phyloP scores from a whole-genome alignment of 1,140 invertebrate genomes.

The Drusus annulatus region DNA sequence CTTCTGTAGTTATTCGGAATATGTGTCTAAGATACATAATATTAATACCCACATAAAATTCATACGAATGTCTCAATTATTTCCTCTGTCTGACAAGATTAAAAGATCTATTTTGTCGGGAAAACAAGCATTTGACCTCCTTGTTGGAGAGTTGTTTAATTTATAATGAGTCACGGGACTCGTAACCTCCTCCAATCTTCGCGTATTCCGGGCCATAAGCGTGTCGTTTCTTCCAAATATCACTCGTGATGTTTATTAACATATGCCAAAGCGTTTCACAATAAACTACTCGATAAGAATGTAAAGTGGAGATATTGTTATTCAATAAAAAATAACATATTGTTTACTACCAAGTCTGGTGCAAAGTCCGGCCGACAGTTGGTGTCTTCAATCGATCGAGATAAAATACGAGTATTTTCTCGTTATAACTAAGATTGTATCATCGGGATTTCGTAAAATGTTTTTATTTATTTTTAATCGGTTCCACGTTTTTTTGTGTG shows the following conservation, averaged over 20 bases:
- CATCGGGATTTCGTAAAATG: neutral
- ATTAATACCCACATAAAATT: too few relatives aligned
- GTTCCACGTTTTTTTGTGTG: neutral
- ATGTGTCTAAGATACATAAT: too few relatives aligned
- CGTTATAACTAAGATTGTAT: slow-evolving; percentile 1
- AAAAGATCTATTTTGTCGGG: too few relatives aligned
- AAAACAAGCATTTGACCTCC: too few relatives aligned
- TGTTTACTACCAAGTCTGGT: neutral
- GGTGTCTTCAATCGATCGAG: neutral
- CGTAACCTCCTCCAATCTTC: too few relatives aligned
- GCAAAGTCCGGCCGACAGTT: neutral
- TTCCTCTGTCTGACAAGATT: too few relatives aligned
- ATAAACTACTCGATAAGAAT: neutral
- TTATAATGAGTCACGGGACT: too few relatives aligned
- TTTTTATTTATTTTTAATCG: neutral
- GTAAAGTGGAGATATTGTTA: slow-evolving; percentile 2
- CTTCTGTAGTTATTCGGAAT: too few relatives aligned
- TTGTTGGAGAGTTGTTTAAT: too few relatives aligned
- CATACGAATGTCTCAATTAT: too few relatives aligned
- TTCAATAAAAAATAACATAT: neutral
- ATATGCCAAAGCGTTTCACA: neutral
- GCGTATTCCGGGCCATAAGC: too few relatives aligned
- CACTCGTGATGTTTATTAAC: neutral
- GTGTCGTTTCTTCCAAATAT: too few relatives aligned
- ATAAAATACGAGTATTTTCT: slow-evolving; percentile 26